These are phyloP conservation scores for Plectropomus leopardus DNA, from an alignment of 2,113 vertebrate species.

Conservation along the genomic window DNA sequence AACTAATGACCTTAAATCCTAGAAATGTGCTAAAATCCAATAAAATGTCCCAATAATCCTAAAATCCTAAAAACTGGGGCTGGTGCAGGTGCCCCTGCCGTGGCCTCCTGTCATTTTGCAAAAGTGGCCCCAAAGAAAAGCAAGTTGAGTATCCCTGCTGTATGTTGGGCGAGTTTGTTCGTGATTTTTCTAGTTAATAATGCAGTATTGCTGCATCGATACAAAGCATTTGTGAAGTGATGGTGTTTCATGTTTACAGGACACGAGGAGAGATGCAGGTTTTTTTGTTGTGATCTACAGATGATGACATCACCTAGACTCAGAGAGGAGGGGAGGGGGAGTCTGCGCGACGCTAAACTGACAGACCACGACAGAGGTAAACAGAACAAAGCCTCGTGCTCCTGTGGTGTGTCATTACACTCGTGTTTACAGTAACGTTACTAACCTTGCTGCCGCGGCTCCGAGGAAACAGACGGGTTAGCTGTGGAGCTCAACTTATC, in stretches of 20 bases:
- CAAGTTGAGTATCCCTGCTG: no score
- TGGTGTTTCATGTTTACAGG: not conserved
- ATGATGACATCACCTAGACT: conserved; percentile 50
- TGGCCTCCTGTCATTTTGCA: no score
- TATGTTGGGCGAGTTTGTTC: no score
- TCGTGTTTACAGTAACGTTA: not conserved
- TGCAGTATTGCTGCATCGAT: not conserved
- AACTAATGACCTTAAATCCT: no score
- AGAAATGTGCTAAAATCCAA: no score
- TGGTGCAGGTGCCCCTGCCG: no score
- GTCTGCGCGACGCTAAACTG: conserved; percentile 23
- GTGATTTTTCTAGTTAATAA: not conserved
- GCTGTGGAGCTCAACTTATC: conserved; percentile 6
- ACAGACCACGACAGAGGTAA: conserved; percentile 2
- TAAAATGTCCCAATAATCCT: no score
- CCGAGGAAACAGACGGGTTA: not conserved
- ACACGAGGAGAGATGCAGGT: not conserved
- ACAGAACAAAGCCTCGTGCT: conserved; percentile 28
- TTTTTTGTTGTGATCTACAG: conserved; percentile 25
- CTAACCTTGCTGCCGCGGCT: conserved; percentile 53
- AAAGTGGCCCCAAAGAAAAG: no score
- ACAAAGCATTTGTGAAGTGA: not conserved
- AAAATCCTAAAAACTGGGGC: no score
- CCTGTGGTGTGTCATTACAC: no score
- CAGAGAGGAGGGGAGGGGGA: not conserved